phyloP scores from a whole-genome alignment of 2,797 vertebrate genomes.

The Xenops minutus region DNA sequence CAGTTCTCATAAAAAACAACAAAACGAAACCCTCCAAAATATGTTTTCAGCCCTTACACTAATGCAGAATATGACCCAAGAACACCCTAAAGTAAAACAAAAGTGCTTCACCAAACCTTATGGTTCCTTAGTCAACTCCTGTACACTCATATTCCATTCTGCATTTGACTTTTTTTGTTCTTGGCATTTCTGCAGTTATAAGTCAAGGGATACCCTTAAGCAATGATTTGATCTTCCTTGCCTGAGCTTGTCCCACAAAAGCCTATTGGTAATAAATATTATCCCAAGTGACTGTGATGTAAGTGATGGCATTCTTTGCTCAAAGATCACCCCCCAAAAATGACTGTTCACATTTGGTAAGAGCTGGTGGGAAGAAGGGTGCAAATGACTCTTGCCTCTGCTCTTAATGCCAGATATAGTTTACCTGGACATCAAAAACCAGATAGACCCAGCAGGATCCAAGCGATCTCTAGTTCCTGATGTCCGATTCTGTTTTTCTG shows the following conservation, averaged over 20 bases:
- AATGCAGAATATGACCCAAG: neutral
- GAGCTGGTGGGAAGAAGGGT: neutral
- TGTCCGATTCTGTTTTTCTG: neutral
- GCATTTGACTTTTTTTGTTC: neutral
- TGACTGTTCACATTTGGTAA: neutral
- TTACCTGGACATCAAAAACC: neutral
- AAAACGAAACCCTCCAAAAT: neutral
- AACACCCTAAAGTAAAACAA: neutral
- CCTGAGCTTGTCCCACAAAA: constrained; percentile 7
- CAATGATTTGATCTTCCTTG: constrained; percentile 50
- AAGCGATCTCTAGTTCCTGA: neutral
- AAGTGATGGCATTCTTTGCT: constrained; percentile 50
- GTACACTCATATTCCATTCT: neutral
- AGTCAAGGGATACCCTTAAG: constrained; percentile 38
- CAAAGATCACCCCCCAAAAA: neutral
- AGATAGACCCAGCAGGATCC: neutral
- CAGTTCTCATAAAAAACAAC: neutral
- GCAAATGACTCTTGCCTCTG: neutral
- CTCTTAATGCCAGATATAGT: neutral
- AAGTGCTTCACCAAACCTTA: neutral
- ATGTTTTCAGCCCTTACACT: neutral
- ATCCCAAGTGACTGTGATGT: constrained; percentile 24
- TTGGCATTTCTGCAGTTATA: constrained; percentile 16
- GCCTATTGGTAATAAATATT: constrained; percentile 25
- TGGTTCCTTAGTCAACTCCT: neutral